A percentile compares a stretch with the other conserved stretches of the same genome.
phyloP scores from a whole-genome alignment of 23 tunicate genomes.

The Halocynthia roretzi region DNA sequence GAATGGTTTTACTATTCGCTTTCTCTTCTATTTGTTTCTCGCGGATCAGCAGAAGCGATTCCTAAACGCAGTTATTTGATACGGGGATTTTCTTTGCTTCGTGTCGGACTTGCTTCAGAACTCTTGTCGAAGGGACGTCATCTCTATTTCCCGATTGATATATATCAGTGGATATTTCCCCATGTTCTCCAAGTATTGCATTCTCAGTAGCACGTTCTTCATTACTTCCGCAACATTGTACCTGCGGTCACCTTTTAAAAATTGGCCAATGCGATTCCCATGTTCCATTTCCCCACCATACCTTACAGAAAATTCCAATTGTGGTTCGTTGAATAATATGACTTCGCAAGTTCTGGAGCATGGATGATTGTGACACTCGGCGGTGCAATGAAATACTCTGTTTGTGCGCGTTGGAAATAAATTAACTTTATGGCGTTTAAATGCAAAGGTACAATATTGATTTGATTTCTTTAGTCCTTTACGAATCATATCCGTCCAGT shows the following conservation, averaged over 20 bases:
- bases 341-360: neutral
- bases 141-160: constrained; percentile 14
- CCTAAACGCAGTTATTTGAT: neutral
- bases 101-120: neutral
- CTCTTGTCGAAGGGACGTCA: neutral
- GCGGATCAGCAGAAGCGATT: neutral
- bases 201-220: neutral
- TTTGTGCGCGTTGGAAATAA: neutral
- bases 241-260: neutral
- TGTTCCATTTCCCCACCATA: too few relatives aligned
- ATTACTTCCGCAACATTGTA: neutral
- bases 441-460: constrained; percentile 1
- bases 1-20: neutral
- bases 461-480: neutral
- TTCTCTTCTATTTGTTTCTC: neutral
- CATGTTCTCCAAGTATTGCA: neutral
- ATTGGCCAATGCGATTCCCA: neutral
- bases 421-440: constrained; percentile 13
- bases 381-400: neutral
- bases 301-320: too few relatives aligned
- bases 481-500: constrained; percentile 8
- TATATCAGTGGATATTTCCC: neutral
- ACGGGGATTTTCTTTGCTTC: neutral
- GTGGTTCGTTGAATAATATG: too few relatives aligned
- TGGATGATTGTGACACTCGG: neutral